Evolutionary conservation across 2,113 vertebrate genomes (phyloP).

Genomic region (Gila orcuttii): DNA sequence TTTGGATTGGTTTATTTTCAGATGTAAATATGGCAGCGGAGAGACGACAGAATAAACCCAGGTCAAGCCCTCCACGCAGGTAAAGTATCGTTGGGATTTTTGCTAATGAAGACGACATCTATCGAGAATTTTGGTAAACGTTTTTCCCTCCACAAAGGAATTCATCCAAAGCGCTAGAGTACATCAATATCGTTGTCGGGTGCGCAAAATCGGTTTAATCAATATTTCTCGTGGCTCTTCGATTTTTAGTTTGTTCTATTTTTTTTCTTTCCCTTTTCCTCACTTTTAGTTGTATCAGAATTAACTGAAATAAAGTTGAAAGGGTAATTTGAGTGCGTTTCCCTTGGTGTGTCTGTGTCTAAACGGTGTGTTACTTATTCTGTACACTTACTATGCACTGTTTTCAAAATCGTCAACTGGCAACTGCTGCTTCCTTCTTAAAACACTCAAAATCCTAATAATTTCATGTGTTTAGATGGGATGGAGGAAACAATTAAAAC

Average conservation of each 20-base stretch:
- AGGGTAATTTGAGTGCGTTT: constrained; percentile 60
- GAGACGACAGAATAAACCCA: constrained; percentile 95
- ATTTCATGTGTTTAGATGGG: constrained; percentile 8
- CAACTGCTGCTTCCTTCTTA: background rate
- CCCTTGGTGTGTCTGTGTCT: constrained; percentile 70
- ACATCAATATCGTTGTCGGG: background rate
- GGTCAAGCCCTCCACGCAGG: constrained; percentile 98
- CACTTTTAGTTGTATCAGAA: constrained; percentile 47
- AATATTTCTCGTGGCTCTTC: background rate
- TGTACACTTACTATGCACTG: constrained; percentile 8
- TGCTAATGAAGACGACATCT: constrained; percentile 68
- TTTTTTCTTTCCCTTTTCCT: constrained; percentile 34
- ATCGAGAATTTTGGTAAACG: constrained; percentile 60
- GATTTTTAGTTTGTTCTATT: constrained; percentile 25
- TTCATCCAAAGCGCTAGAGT: background rate
- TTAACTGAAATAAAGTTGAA: constrained; percentile 72
- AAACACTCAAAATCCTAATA: background rate
- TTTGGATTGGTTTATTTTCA: constrained; percentile 99
- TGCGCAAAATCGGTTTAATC: background rate
- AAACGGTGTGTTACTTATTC: constrained; percentile 60
- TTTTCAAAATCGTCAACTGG: constrained; percentile 6
- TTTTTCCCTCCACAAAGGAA: constrained; percentile 44
- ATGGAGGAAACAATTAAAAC: constrained; percentile 2
- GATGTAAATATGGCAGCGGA: constrained; percentile 99
- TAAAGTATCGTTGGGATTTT: constrained; percentile 91